Conservation (phyloP, 2,797 vertebrate genomes). For the Coregonus sp. region DNA sequence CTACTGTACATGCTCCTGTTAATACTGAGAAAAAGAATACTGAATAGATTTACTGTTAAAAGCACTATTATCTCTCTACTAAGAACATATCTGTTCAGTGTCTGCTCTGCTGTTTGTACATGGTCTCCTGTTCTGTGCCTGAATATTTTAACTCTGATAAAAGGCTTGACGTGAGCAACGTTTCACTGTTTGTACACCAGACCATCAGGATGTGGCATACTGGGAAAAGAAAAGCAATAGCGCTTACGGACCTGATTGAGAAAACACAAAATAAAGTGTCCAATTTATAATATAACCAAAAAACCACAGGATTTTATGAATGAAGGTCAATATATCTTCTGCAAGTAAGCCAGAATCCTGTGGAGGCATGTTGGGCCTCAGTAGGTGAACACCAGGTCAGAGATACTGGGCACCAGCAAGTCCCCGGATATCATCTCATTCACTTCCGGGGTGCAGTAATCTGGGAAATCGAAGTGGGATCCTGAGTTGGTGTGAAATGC, state of each 20-base stretch:
- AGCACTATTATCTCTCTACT: background rate
- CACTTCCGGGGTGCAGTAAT: slow-evolving; percentile 89
- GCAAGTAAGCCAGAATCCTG: no score
- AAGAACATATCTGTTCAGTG: slow-evolving; percentile 4
- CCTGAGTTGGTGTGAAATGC: slow-evolving; percentile 74
- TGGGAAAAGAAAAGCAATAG: slow-evolving; percentile 49
- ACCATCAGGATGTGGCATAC: slow-evolving; percentile 38
- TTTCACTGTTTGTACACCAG: slow-evolving; percentile 18
- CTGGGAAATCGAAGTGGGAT: slow-evolving; percentile 88
- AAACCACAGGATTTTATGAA: slow-evolving; percentile 29
- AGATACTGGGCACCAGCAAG: slow-evolving; percentile 85
- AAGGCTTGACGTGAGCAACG: slow-evolving; percentile 27
- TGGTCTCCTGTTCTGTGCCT: slow-evolving; percentile 18
- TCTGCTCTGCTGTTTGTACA: slow-evolving; percentile 14
- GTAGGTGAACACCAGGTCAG: slow-evolving; percentile 83
- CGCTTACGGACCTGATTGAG: slow-evolving; percentile 52
- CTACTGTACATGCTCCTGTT: background rate
- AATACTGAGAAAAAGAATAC: background rate
- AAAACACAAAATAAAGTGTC: slow-evolving; percentile 39
- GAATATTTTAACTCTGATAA: slow-evolving; percentile 22
- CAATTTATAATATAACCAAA: slow-evolving; percentile 23
- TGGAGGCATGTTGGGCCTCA: no score
- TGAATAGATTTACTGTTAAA: slow-evolving; percentile 4
- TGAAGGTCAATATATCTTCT: slow-evolving; percentile 17
- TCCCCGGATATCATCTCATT: slow-evolving; percentile 88